Evolutionary conservation across 2,113 vertebrate species (phyloP).

Genomic region (Melanocharis versteri): DNA sequence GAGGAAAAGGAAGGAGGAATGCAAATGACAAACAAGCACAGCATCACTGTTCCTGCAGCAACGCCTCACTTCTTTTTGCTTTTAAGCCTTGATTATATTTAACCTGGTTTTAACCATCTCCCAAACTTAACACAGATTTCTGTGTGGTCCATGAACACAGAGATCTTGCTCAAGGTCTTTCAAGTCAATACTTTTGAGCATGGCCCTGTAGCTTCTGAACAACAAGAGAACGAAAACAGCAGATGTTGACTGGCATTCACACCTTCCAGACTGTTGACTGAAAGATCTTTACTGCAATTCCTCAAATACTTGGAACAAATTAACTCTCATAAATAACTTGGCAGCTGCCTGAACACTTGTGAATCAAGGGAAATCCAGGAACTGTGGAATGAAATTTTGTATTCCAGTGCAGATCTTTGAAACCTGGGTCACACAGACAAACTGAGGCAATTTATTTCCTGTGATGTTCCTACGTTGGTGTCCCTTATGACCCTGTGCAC

Average conservation of each 20-base stretch:
- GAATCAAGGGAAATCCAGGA: background rate
- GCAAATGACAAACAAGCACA: background rate
- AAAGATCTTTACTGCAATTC: background rate
- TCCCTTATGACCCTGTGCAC: background rate
- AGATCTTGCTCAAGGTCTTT: background rate
- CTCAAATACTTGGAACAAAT: background rate
- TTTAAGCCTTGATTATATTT: background rate
- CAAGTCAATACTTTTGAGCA: background rate
- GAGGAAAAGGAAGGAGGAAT: background rate
- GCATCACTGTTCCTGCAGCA: background rate
- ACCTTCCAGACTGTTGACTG: background rate
- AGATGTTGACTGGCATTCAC: background rate
- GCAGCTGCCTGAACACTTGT: background rate
- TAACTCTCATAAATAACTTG: background rate
- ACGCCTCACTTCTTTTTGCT: background rate
- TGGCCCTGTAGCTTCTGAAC: background rate
- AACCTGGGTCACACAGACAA: background rate
- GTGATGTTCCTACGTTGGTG: fast-evolving
- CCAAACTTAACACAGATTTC: fast-evolving
- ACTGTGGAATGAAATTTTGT: background rate
- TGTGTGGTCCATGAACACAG: fast-evolving
- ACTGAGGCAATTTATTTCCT: background rate
- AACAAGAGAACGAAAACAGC: background rate
- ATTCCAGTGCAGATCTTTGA: fast-evolving
- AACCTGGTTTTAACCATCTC: background rate